Percentiles rank a stretch among this genome's conserved stretches.
phyloP scores from a whole-genome alignment of 2,113 vertebrate genomes.

The Gambusia holbrooki region DNA sequence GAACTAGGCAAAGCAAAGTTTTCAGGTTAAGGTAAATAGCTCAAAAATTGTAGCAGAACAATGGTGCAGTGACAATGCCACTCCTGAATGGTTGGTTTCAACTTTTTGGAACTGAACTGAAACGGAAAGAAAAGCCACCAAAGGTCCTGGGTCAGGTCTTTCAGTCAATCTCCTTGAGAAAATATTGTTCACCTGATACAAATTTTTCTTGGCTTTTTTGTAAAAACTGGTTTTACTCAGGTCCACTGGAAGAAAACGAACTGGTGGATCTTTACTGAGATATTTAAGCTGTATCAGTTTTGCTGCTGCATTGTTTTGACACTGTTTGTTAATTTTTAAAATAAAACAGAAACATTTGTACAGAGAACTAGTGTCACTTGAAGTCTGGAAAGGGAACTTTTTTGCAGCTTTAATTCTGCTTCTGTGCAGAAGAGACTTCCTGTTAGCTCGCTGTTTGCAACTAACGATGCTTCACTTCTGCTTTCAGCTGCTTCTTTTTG shows the following conservation, averaged over 20 bases:
- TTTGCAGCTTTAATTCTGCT: conserved; percentile 26
- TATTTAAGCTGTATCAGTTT: not conserved
- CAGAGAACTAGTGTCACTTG: not conserved
- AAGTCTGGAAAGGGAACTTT: conserved; percentile 19
- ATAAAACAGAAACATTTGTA: not conserved
- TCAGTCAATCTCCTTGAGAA: not conserved
- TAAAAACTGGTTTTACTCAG: not conserved
- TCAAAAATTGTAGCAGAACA: too few relatives aligned
- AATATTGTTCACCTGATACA: not conserved
- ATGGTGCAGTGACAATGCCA: too few relatives aligned
- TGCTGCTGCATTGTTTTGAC: not conserved
- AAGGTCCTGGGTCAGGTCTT: not conserved
- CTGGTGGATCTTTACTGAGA: not conserved
- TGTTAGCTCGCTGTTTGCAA: conserved; percentile 9
- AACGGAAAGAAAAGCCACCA: too few relatives aligned
- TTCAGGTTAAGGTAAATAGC: not conserved
- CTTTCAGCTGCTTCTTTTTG: not conserved
- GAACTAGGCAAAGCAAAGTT: too few relatives aligned
- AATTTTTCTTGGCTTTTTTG: not conserved
- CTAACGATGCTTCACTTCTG: conserved; percentile 29
- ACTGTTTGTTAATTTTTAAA: not conserved
- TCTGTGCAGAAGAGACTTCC: conserved; percentile 36
- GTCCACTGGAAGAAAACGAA: not conserved
- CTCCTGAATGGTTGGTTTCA: too few relatives aligned
- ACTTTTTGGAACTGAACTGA: too few relatives aligned